A percentile compares a stretch with the other conserved stretches of the same genome.
Conservation (phyloP, 2,888 invertebrate genomes). For the Lepidocyrtinus sp. region DNA sequence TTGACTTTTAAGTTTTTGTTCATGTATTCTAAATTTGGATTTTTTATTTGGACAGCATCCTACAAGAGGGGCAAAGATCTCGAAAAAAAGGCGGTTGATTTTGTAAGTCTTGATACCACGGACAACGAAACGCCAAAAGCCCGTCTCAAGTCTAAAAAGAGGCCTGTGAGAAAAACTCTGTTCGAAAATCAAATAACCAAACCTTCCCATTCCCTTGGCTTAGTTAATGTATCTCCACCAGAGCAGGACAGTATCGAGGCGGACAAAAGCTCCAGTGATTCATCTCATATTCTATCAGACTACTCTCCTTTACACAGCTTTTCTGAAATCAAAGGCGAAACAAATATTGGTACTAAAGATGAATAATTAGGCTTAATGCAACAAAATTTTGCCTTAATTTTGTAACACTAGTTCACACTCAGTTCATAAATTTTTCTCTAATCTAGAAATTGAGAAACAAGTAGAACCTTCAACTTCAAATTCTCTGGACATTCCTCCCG, state of each 20-base stretch:
- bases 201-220: not conserved
- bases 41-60: not conserved
- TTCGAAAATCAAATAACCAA: not conserved
- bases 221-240: not conserved
- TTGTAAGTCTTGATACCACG: not conserved
- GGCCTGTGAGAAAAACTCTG: not conserved
- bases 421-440: too few relatives aligned
- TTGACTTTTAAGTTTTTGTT: not conserved
- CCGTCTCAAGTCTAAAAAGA: too few relatives aligned
- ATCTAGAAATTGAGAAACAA: too few relatives aligned
- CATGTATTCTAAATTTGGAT: not conserved
- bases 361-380: not conserved
- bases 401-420: too few relatives aligned
- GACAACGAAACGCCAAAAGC: not conserved
- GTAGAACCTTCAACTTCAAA: too few relatives aligned
- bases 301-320: not conserved
- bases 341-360: not conserved
- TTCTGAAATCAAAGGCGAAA: not conserved
- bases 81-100: not conserved
- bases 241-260: too few relatives aligned
- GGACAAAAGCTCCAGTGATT: not conserved
- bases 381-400: not conserved
- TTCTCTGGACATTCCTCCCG: too few relatives aligned
- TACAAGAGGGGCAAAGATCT: not conserved
- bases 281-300: not conserved